These are phyloP conservation scores for Dufourea novaeangliae DNA, from an alignment of 1,140 invertebrate species.

Conservation along the genomic window DNA sequence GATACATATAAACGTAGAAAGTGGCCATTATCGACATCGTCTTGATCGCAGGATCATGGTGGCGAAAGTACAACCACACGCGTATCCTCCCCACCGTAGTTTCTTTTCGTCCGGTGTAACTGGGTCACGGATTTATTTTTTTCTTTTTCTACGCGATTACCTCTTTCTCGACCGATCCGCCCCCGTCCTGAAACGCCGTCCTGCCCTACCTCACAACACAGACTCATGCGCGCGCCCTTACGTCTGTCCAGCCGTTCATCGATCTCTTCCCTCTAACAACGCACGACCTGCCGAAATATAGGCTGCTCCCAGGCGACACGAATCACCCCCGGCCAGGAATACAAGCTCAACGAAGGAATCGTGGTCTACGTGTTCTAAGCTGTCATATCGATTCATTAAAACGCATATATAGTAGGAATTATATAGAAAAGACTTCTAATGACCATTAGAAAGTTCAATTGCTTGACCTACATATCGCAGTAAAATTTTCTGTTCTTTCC, in stretches of 20 bases:
- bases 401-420: too few species aligned
- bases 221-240: conserved; percentile 31
- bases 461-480: too few species aligned
- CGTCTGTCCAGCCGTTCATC: conserved; percentile 50
- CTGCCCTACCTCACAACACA: conserved; percentile 73
- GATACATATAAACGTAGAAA: conserved; percentile 19
- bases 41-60: conserved; percentile 30
- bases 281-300: conserved; percentile 39
- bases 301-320: conserved; percentile 18
- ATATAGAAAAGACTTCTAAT: too few species aligned
- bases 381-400: too few species aligned
- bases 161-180: conserved; percentile 39
- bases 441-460: too few species aligned
- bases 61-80: conserved; percentile 16
- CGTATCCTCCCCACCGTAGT: conserved; percentile 19
- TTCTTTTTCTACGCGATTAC: conserved; percentile 67
- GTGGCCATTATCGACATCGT: conserved; percentile 27
- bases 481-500: too few species aligned
- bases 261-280: conserved; percentile 45
- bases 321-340: not conserved
- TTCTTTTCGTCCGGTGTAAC: conserved; percentile 55
- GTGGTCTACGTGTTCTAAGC: too few species aligned
- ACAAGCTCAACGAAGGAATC: too few species aligned
- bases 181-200: conserved; percentile 47
- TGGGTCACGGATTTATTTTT: conserved; percentile 67